phyloP scores from a whole-genome alignment of 2,797 vertebrate genomes.

The Oophaga sylvatica region DNA sequence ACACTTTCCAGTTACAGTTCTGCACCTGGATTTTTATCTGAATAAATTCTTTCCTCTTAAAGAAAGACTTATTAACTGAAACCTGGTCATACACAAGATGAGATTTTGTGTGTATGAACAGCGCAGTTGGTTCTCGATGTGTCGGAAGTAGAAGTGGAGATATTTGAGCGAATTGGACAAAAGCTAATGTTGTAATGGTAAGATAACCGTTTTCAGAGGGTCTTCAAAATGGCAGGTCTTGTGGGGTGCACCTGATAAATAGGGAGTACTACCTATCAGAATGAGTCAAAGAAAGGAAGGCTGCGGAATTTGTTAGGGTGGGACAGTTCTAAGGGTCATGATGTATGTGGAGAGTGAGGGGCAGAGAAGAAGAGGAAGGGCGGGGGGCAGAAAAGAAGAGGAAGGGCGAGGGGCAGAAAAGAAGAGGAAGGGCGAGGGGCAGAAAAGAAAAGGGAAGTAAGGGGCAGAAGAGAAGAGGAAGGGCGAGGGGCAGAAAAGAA shows the following conservation, averaged over 20 bases:
- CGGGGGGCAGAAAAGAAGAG: neutral
- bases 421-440: neutral
- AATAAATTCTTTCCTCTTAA: neutral
- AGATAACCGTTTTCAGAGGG: too few relatives aligned
- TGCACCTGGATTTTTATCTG: neutral
- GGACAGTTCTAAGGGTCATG: too few relatives aligned
- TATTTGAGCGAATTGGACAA: too few relatives aligned
- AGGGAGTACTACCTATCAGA: too few relatives aligned
- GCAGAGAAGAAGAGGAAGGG: neutral
- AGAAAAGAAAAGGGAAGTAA: too few relatives aligned
- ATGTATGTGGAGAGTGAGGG: neutral
- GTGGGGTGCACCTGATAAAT: too few relatives aligned
- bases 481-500: neutral
- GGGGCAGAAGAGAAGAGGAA: neutral
- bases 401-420: neutral
- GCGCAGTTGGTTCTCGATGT: neutral
- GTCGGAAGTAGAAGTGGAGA: too few relatives aligned
- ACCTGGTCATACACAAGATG: neutral
- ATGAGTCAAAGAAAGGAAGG: too few relatives aligned
- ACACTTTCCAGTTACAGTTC: neutral
- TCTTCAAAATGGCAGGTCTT: too few relatives aligned
- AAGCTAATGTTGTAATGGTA: too few relatives aligned
- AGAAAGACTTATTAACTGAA: neutral
- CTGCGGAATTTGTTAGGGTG: too few relatives aligned
- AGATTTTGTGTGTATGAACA: neutral